Evolutionary conservation across 2,113 vertebrate genomes (phyloP).

Genomic region (Delphinus delphis): DNA sequence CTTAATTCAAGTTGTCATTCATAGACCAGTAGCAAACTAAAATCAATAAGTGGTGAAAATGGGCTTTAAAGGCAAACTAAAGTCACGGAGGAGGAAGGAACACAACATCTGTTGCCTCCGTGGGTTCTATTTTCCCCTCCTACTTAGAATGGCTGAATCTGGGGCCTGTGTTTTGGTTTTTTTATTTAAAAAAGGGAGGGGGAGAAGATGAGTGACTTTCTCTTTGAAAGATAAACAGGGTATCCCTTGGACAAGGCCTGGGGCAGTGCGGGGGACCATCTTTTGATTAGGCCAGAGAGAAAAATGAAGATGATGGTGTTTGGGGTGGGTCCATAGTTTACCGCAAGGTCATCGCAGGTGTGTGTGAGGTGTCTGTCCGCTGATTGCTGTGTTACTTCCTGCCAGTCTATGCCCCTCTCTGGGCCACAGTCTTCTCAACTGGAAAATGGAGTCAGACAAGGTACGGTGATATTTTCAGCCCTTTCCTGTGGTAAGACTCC

Average conservation of each 20-base stretch:
- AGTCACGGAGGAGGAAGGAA: conserved; percentile 47
- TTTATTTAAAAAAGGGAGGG: not conserved
- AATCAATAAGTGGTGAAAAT: conserved; percentile 82
- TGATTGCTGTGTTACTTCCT: not conserved
- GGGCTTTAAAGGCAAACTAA: conserved; percentile 68
- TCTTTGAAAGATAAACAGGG: not conserved
- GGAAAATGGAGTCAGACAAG: not conserved
- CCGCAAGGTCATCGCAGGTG: too few species aligned
- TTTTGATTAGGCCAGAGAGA: not conserved
- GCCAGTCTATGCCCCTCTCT: not conserved
- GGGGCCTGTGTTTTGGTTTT: not conserved
- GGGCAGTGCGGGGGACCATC: accelerated
- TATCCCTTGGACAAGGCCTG: not conserved
- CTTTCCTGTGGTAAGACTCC: not conserved
- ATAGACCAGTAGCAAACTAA: conserved; percentile 78
- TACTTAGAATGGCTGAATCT: not conserved
- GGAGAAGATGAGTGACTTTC: not conserved
- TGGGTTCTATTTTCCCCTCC: not conserved
- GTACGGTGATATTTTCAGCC: not conserved
- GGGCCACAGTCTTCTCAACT: not conserved
- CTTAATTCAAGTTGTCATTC: conserved; percentile 81
- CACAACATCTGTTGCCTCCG: accelerated
- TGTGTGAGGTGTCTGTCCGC: not conserved
- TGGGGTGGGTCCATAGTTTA: not conserved
- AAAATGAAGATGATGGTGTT: not conserved